Evolutionary conservation across 2,888 invertebrate genomes (phyloP), one percentile per base, ranked within the genome.

Genomic region (Philereme vetulata): DNA sequence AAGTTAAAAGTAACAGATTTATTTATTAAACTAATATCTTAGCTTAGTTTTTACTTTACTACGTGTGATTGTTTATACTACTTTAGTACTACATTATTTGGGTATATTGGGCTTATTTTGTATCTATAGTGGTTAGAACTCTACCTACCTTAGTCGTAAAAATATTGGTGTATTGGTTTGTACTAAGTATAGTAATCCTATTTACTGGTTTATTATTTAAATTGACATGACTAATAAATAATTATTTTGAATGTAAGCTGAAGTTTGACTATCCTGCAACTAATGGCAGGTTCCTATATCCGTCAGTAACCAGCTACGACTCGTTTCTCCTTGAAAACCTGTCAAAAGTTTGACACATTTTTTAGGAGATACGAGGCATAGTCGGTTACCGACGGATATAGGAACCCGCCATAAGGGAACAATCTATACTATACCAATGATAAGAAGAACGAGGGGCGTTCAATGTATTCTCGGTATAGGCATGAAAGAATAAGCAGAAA

Each of bases 1-100:
- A 7, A 7, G 1, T 3, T 45, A 32, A 6, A 45, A 8, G 35
- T 36, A 5, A 36, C 35, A 32, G 4, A 33, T 4, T 43, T 43
- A 11, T 10, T 43, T 43, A 10, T 11, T 11, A 68, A 60, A 70
- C 60, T 66, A 72, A 74, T 72, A 75, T 71, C 62, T 67, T 76
- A 73, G 69, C 60, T 64, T 72, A 70, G 68, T 67, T 68, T 45
- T 43, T 56, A 48, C 49, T 47, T 51, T 7, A 45, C 36, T 61
- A 42, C 65, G 59, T 53, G 57, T 64, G 60, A 52, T 32, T 56
- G 51, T 47, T 51, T 55, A 44, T 34, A 42, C 47, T 49, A 42
- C 42, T 62, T 59, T 51, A 43, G 42, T 63, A 55, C 2, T 43
- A 43, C 10, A 21, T 11, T 44, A 38, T 38, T 42, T 10, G 9